Base-by-base conservation (phyloP, 2,888 invertebrate genomes). In the Crematogaster levior region DNA sequence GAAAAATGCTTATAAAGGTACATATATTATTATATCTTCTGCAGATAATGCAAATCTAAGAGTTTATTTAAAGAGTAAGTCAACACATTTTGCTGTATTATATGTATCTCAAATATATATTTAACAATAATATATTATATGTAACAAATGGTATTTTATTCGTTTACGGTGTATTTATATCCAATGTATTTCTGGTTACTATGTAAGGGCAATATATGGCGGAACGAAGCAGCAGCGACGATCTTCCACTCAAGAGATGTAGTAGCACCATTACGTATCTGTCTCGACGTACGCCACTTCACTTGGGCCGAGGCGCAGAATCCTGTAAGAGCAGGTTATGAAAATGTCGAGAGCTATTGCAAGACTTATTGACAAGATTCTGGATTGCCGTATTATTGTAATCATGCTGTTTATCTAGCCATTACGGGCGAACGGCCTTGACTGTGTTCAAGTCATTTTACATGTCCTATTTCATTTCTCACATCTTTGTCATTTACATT, bases 361-460 rank as follows among this genome's bases (percentile, higher is more conserved):
- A 97, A 89, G 96, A 96, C 75, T 95, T 97, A 40, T 95, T 99
- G 91, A 98, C 98, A 0, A 98, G 98, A 93, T 98, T 98, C 94
- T 99, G 99, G 99, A 99, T 99, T 91, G 98, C 99, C 96, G 97
- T 99, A 63, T 98, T n/a, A n/a, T 99, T 15, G 98, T 98, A 27
- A 96, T 97, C 87, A 98, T 99, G 95, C 96, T 99, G 84, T 98
- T 99, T 94, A 96, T 98, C 37, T 99, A 99, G 98, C 99, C 58
- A 97, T 98, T 91, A 97, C 97, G n/a, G 98, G 98, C 24, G 96
- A 97, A 80, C 95, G 97, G n/a, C n/a, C 87, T 98, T 99, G 96
- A 99, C 99, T 40, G 97, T 98, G 85, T 99, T 99, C 95, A 96
- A 99, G 86, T 98, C 99, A 91, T 97, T 99, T 90, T 99, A 99